Evolutionary conservation across 2,113 vertebrate genomes (phyloP), one percentile per base, ranked within the genome.

Genomic region (Rhagologus leucostigma): DNA sequence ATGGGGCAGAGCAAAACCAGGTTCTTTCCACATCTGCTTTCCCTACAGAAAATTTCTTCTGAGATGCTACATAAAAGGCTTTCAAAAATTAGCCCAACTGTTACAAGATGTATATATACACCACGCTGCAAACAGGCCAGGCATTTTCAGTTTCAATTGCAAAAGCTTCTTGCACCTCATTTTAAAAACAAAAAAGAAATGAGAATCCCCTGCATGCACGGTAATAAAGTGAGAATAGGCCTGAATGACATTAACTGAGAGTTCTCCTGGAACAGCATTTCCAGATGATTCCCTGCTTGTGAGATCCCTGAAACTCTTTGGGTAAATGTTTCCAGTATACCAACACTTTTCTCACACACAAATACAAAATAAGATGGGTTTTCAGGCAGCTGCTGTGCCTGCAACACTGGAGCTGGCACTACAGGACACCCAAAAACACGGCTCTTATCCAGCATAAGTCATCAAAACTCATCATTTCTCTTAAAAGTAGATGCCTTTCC

Each of bases 11-110:
- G 50, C 19, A 81, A 89, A 93, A 73, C 17, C 50, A 62, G 42
- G 50, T 22, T 44, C 30, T 33, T 65, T 84, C 41, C 79, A 50
- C 85, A 82, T 57, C 21, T 87, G 57, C 22, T 73, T 84, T 49
- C 84, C 84, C 63, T 49, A 70, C 22, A 77, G 59, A 92, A 93
- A 93, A 89, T 64, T 55, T 94, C 67, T 70, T 92, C 69, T 30
- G 32, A 92, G 22, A 77, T 53, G 13, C 68, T 60, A 26, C 35
- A 89, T 69, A 57, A 88, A 81, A 92, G 52, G 39, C 42, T 93
- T 90, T 88, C 78, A 44, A 89, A 96, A 96, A 94, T 81, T 92
- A 95, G 67, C 64, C 91, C 89, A 94, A 35, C 67, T 44, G 55
- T 59, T 84, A 60, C 64, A 74, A 77, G 84, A 91, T 49, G 59